Percentiles rank a stretch among this genome's conserved stretches.
Evolutionary conservation across 2,797 vertebrate species (phyloP).

Genomic region (Tarsius wallacei): DNA sequence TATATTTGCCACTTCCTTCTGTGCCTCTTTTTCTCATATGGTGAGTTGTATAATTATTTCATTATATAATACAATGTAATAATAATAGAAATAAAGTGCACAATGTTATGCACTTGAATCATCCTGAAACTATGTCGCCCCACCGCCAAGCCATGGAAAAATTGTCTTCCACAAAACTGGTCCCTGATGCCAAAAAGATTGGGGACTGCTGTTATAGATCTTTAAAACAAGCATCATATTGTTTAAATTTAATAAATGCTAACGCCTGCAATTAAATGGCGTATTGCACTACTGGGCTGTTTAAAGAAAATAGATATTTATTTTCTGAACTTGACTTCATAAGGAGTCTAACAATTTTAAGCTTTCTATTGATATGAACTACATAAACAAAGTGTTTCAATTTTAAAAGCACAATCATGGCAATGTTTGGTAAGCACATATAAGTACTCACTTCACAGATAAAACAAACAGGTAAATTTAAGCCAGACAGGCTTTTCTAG

Average conservation of each 20-base stretch:
- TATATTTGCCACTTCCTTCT: too few relatives aligned
- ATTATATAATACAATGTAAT: too few relatives aligned
- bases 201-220: background rate
- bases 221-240: conserved; percentile 21
- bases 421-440: background rate
- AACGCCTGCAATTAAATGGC: background rate
- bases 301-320: conserved; percentile 22
- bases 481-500: background rate
- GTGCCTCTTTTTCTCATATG: too few relatives aligned
- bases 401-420: conserved; percentile 4
- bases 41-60: too few relatives aligned
- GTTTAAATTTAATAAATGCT: background rate
- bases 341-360: conserved; percentile 24
- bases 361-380: conserved; percentile 11
- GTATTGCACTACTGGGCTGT: background rate
- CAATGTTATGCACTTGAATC: too few relatives aligned
- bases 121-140: too few relatives aligned
- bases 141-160: too few relatives aligned
- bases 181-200: too few relatives aligned
- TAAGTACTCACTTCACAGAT: background rate
- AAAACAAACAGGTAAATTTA: conserved; percentile 4
- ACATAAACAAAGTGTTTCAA: background rate
- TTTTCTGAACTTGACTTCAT: conserved; percentile 45
- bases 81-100: too few relatives aligned
- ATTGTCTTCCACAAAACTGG: too few relatives aligned